Percentiles rank a stretch among this genome's conserved stretches.
These are phyloP conservation scores for Teinopalpus imperialis DNA, from an alignment of 2,888 invertebrate species.

Conservation along the genomic window DNA sequence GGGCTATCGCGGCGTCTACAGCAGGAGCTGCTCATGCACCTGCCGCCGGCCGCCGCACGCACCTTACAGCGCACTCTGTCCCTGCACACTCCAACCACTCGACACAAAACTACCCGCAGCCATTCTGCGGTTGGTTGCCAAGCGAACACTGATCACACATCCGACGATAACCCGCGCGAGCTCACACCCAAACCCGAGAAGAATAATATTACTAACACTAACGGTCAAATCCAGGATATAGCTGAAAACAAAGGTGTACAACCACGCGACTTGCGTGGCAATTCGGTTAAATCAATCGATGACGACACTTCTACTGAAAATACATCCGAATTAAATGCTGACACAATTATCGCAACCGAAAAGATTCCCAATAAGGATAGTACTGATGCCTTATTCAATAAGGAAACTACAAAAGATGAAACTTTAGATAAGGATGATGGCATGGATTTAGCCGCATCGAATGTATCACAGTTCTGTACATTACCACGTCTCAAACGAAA, in stretches of 20 bases:
- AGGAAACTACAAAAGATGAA: neutral
- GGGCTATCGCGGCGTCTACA: constrained; percentile 87
- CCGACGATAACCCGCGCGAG: constrained; percentile 14
- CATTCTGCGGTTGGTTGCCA: constrained; percentile 26
- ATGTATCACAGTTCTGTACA: constrained; percentile 51
- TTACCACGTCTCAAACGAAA: constrained; percentile 58
- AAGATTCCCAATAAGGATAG: neutral
- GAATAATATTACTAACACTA: neutral
- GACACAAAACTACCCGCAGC: constrained; percentile 53
- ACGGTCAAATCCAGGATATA: constrained; percentile 6
- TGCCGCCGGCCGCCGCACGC: constrained; percentile 86
- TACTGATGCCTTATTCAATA: neutral
- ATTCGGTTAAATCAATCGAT: constrained; percentile 37
- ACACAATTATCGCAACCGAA: neutral
- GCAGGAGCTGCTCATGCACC: constrained; percentile 85
- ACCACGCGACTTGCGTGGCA: constrained; percentile 29
- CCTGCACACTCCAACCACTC: constrained; percentile 57
- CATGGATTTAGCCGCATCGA: constrained; percentile 27
- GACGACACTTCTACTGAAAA: constrained; percentile 16
- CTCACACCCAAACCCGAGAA: constrained; percentile 2
- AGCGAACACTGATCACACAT: constrained; percentile 27
- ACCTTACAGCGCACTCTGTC: constrained; percentile 85
- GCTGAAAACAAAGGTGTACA: constrained; percentile 9
- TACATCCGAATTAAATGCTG: constrained; percentile 2
- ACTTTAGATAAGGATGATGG: neutral